Percentiles rank a stretch among this genome's conserved stretches.
Conservation (phyloP, 2,888 invertebrate genomes). For the Cephus sareptanus region DNA sequence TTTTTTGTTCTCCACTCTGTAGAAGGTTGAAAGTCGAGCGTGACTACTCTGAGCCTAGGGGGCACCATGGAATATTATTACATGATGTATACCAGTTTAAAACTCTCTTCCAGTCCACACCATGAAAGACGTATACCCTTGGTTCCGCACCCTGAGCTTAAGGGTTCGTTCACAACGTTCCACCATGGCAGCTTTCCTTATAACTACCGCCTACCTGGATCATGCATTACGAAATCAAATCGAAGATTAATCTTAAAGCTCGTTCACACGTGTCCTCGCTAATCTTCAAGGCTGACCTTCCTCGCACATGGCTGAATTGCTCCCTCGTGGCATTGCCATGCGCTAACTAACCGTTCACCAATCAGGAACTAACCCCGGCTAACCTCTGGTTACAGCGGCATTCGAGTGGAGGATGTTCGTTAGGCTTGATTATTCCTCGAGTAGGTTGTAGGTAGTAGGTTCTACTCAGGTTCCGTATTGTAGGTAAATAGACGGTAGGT, state of each 20-base stretch:
- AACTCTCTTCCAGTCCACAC: not conserved
- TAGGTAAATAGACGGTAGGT: not conserved
- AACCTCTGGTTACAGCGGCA: slow-evolving; percentile 18
- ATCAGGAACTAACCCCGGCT: slow-evolving; percentile 41
- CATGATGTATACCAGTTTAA: not conserved
- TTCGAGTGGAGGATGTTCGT: slow-evolving; percentile 23
- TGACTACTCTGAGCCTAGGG: not conserved
- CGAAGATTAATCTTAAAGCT: not conserved
- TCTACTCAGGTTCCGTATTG: not conserved
- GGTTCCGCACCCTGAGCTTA: not conserved
- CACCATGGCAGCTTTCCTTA: not conserved
- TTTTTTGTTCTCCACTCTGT: not conserved
- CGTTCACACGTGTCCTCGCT: not conserved
- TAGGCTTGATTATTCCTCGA: slow-evolving; percentile 32
- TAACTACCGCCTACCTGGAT: not conserved
- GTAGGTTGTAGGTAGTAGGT: slow-evolving; percentile 15
- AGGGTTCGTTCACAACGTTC: not conserved
- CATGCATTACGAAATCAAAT: not conserved
- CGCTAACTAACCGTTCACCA: slow-evolving; percentile 30
- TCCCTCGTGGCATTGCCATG: not conserved
- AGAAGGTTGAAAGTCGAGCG: not conserved
- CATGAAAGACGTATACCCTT: not conserved
- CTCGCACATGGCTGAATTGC: not conserved
- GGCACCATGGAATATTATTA: not conserved
- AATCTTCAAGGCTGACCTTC: not conserved